Percentiles rank a stretch among this genome's conserved stretches.
These are phyloP conservation scores for Artemia sinica DNA, from an alignment of 2,888 invertebrate genomes.

Conservation along the genomic window DNA sequence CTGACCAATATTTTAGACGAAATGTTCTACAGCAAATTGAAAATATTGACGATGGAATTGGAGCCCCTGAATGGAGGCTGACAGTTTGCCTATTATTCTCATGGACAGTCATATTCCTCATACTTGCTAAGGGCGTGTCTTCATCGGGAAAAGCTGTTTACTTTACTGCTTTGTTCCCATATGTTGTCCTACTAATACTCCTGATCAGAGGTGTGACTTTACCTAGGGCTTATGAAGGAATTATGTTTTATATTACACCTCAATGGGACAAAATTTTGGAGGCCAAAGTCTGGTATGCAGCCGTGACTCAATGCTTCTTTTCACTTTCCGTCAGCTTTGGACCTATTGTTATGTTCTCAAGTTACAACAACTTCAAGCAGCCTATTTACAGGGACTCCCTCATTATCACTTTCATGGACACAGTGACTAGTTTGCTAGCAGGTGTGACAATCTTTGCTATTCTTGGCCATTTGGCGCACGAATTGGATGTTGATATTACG, in stretches of 20 bases:
- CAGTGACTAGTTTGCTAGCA: constrained; percentile 21
- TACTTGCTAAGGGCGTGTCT: no score
- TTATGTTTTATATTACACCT: no score
- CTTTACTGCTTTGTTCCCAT: constrained; percentile 70
- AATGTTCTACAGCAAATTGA: constrained; percentile 32
- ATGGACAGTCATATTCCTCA: no score
- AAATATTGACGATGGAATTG: constrained; percentile 39
- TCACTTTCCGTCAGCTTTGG: constrained; percentile 23
- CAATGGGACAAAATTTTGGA: no score
- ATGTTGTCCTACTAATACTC: constrained; percentile 53
- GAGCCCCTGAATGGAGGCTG: constrained; percentile 48
- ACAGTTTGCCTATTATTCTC: constrained; percentile 45
- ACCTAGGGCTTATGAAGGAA: constrained; percentile 53
- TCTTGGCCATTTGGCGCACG: constrained; percentile 56
- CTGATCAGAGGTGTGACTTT: constrained; percentile 47
- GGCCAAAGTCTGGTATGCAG: no score
- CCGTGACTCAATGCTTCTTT: no score
- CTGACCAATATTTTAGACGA: constrained; percentile 12
- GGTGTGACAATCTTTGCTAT: constrained; percentile 43
- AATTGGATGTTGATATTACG: constrained; percentile 38
- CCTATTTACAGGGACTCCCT: constrained; percentile 20
- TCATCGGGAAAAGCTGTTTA: no score
- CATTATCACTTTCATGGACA: constrained; percentile 22
- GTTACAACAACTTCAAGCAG: constrained; percentile 20
- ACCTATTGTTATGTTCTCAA: constrained; percentile 25